Evolutionary conservation across 1,140 invertebrate species (phyloP).

Genomic region (Drosophila nebulosa): DNA sequence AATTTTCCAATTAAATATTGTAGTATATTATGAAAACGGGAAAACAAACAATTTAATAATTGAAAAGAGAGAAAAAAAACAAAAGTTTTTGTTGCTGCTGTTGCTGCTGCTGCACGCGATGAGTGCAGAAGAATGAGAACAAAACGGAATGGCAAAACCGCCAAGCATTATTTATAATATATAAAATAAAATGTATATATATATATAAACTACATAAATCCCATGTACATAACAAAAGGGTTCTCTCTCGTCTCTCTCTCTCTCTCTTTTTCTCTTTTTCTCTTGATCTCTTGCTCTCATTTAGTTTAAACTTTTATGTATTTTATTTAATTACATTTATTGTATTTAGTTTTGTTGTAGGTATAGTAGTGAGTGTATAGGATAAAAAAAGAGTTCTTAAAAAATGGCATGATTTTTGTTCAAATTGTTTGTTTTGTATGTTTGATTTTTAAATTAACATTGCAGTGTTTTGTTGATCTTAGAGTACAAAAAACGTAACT

Average conservation of each 20-base stretch:
- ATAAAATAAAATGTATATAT: not conserved
- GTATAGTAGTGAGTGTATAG: conserved; percentile 22
- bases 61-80: conserved; percentile 38
- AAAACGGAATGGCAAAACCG: conserved; percentile 55
- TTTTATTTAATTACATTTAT: conserved; percentile 76
- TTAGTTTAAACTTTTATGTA: conserved; percentile 52
- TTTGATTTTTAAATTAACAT: conserved; percentile 61
- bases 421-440: conserved; percentile 10
- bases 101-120: conserved; percentile 43
- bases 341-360: conserved; percentile 57
- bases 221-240: not conserved
- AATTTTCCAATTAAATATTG: conserved; percentile 6
- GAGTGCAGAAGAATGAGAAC: conserved; percentile 51
- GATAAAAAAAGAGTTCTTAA: conserved; percentile 48
- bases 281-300: not conserved
- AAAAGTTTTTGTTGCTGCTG: not conserved
- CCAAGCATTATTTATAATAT: conserved; percentile 31
- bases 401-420: conserved; percentile 47
- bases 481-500: conserved; percentile 74
- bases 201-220: conserved; percentile 20
- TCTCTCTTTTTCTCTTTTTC: not conserved
- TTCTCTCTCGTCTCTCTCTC: not conserved
- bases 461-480: conserved; percentile 57
- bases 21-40: conserved; percentile 33
- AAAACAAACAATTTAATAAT: conserved; percentile 22